These are phyloP conservation scores for Kryptolebias marmoratus DNA, from an alignment of 2,113 vertebrate genomes.

Conservation along the genomic window DNA sequence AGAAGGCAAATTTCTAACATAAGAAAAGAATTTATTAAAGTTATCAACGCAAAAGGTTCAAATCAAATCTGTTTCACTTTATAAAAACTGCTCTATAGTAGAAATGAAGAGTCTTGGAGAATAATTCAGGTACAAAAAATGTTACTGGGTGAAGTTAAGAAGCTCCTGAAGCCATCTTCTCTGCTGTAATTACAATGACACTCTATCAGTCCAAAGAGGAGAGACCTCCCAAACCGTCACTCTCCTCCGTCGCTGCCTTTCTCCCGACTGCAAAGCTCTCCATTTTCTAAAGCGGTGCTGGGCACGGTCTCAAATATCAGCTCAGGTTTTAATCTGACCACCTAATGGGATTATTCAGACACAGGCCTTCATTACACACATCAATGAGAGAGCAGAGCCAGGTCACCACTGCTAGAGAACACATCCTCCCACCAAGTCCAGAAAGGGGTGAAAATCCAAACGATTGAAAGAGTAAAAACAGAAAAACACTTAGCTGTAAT, in stretches of 20 bases:
- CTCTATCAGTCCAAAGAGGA: constrained; percentile 42
- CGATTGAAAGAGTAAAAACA: constrained; percentile 36
- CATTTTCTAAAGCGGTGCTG: constrained; percentile 60
- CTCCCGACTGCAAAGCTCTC: constrained; percentile 57
- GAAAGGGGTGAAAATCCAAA: constrained; percentile 46
- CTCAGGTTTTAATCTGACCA: constrained; percentile 78
- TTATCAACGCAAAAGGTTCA: constrained; percentile 30
- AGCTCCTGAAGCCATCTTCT: constrained; percentile 28
- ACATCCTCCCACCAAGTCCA: constrained; percentile 48
- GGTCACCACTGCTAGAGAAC: constrained; percentile 69
- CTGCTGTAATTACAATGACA: constrained; percentile 60
- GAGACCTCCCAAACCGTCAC: constrained; percentile 47
- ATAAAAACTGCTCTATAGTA: constrained; percentile 41
- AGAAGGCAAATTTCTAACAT: constrained; percentile 16
- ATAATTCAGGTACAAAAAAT: constrained; percentile 5
- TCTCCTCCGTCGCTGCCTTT: constrained; percentile 32
- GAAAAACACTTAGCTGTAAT: constrained; percentile 47
- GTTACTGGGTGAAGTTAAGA: constrained; percentile 19
- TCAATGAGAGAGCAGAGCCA: constrained; percentile 72
- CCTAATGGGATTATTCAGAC: constrained; percentile 83
- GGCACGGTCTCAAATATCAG: constrained; percentile 77
- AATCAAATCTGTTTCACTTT: constrained; percentile 40
- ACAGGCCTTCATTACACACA: constrained; percentile 80
- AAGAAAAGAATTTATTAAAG: constrained; percentile 23
- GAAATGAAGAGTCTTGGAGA: constrained; percentile 36